phyloP scores from a whole-genome alignment of 2,797 vertebrate genomes.

The Bufotes viridis region DNA sequence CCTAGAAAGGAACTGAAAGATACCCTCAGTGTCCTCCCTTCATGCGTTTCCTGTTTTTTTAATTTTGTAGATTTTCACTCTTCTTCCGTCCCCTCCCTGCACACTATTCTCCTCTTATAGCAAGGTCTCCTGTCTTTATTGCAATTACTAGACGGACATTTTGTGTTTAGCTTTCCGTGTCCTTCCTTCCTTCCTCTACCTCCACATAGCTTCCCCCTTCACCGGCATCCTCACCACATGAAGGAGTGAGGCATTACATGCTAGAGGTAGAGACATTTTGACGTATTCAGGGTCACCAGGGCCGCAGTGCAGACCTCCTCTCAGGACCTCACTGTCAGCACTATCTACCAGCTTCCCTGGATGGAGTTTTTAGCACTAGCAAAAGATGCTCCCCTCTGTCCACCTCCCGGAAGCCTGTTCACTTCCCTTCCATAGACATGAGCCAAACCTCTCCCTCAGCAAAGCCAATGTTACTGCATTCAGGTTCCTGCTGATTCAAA shows the following conservation, averaged over 20 bases:
- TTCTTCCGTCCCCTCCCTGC: slow-evolving; percentile 78
- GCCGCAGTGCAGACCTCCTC: slow-evolving; percentile 79
- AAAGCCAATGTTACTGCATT: slow-evolving; percentile 1
- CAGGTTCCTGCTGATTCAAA: neutral
- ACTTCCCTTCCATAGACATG: slow-evolving; percentile 50
- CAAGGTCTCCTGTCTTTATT: slow-evolving; percentile 66
- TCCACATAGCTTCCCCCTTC: slow-evolving; percentile 55
- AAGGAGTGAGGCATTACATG: slow-evolving; percentile 64
- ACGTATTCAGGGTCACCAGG: slow-evolving; percentile 75
- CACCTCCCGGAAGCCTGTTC: slow-evolving; percentile 55
- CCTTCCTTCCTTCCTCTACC: slow-evolving; percentile 73
- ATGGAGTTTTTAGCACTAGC: slow-evolving; percentile 60
- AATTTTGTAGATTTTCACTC: slow-evolving; percentile 59
- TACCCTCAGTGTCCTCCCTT: slow-evolving; percentile 71
- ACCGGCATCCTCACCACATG: slow-evolving; percentile 68
- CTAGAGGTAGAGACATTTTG: slow-evolving; percentile 70
- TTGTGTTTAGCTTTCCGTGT: slow-evolving; percentile 72
- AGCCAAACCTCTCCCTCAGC: slow-evolving; percentile 25
- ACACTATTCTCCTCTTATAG: slow-evolving; percentile 73
- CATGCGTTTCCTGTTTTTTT: slow-evolving; percentile 76
- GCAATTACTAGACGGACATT: slow-evolving; percentile 65
- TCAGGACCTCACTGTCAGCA: slow-evolving; percentile 76
- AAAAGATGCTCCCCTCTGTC: slow-evolving; percentile 65
- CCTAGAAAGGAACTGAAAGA: slow-evolving; percentile 75
- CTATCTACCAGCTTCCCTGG: slow-evolving; percentile 65